phyloP scores from a whole-genome alignment of 1,140 invertebrate genomes.

The Drosophila suzukii region DNA sequence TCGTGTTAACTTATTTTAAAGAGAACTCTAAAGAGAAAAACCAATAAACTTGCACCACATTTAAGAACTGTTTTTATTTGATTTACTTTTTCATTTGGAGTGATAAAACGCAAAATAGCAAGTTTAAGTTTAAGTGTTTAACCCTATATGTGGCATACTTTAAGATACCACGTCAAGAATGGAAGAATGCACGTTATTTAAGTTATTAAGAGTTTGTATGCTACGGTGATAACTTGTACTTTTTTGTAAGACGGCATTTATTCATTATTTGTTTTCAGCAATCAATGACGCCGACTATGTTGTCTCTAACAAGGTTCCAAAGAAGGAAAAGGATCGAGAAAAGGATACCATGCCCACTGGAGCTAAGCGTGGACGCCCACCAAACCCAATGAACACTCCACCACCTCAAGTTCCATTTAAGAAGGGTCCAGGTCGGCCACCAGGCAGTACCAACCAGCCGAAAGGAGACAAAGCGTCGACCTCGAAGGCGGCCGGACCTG shows the following conservation, averaged over 20 bases:
- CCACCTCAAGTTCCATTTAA: slow-evolving; percentile 15
- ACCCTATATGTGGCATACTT: background rate
- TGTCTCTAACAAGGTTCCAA: slow-evolving; percentile 51
- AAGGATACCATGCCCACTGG: slow-evolving; percentile 53
- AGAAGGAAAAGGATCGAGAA: slow-evolving; percentile 75
- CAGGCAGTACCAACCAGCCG: slow-evolving; percentile 35
- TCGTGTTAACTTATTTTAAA: slow-evolving; percentile 48
- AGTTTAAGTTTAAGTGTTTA: slow-evolving; percentile 2
- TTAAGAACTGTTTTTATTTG: slow-evolving; percentile 64
- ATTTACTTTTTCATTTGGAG: slow-evolving; percentile 56
- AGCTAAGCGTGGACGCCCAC: slow-evolving; percentile 48
- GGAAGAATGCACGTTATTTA: background rate
- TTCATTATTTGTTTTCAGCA: slow-evolving; percentile 47
- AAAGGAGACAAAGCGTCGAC: slow-evolving; percentile 26
- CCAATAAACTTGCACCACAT: slow-evolving; percentile 52
- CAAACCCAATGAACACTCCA: slow-evolving; percentile 32
- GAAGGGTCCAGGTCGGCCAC: slow-evolving; percentile 36
- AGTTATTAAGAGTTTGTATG: background rate
- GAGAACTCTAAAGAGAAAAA: slow-evolving; percentile 29
- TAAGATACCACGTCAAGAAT: background rate
- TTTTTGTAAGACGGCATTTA: background rate
- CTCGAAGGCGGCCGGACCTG: slow-evolving; percentile 28
- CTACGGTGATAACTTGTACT: too few relatives aligned
- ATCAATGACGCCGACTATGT: slow-evolving; percentile 77
- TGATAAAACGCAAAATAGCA: slow-evolving; percentile 52